Conservation (phyloP, 2,113 vertebrate genomes). For the Sula dactylatra region DNA sequence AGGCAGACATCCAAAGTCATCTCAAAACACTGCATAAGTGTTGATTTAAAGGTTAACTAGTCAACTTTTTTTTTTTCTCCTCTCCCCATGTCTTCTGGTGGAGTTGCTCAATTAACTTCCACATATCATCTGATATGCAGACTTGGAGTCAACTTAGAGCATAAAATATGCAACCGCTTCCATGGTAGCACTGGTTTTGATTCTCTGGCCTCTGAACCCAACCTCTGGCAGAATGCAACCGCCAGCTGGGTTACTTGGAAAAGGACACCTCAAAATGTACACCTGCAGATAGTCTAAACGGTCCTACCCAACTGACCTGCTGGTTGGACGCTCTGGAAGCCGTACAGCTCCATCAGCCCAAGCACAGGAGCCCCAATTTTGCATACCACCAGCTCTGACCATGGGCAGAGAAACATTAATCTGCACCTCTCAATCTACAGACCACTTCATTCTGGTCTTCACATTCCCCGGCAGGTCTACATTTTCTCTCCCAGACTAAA, state of each 20-base stretch:
- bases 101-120: slow-evolving; percentile 28
- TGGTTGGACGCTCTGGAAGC: fast-evolving
- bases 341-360: fast-evolving
- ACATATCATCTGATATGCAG: background rate
- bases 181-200: fast-evolving
- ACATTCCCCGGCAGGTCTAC: background rate
- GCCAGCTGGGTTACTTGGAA: fast-evolving
- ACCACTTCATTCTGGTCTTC: background rate
- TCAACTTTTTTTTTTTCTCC: background rate
- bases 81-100: background rate
- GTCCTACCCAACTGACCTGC: background rate
- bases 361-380: background rate
- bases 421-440: background rate
- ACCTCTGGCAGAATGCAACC: background rate
- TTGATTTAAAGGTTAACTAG: slow-evolving; percentile 59
- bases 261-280: background rate
- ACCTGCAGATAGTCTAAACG: fast-evolving
- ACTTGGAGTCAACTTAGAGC: background rate
- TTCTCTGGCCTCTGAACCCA: background rate
- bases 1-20: slow-evolving; percentile 50
- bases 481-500: background rate
- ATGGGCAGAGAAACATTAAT: background rate
- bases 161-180: background rate
- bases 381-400: background rate
- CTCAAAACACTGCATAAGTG: slow-evolving; percentile 13